Conservation (phyloP, 2,797 vertebrate genomes). For the Staurois parvus region DNA sequence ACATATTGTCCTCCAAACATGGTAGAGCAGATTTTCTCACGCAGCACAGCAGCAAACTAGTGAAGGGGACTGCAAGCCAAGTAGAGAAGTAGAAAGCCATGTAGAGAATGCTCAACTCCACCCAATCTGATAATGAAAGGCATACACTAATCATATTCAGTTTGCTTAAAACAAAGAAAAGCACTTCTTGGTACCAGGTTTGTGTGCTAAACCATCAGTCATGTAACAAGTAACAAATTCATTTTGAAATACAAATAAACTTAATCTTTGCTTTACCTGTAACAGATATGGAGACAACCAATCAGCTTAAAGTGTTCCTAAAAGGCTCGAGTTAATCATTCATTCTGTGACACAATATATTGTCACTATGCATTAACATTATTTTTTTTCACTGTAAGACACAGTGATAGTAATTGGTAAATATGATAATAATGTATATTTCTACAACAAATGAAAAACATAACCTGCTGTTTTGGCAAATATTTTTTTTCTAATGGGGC, state of each 20-base stretch:
- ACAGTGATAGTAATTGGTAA: not conserved
- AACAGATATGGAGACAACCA: constrained; percentile 50
- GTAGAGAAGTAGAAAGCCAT: not conserved
- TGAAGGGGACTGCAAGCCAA: not conserved
- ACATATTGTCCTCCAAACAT: constrained; percentile 52
- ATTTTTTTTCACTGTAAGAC: not conserved
- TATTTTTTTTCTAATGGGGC: no score
- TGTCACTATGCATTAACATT: constrained; percentile 1
- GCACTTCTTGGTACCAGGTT: constrained; percentile 54
- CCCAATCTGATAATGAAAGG: constrained; percentile 48
- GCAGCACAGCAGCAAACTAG: not conserved
- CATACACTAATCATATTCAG: constrained; percentile 25
- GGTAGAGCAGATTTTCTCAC: not conserved
- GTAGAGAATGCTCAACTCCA: constrained; percentile 4
- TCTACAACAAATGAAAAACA: not conserved
- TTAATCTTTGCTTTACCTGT: constrained; percentile 48
- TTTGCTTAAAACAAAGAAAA: constrained; percentile 54
- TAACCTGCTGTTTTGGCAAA: not conserved
- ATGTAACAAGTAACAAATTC: constrained; percentile 47
- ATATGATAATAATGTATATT: not conserved
- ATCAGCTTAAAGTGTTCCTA: not conserved
- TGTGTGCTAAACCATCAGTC: constrained; percentile 53
- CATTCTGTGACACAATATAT: constrained; percentile 35
- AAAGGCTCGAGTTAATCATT: constrained; percentile 54
- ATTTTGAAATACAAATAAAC: constrained; percentile 53